Evolutionary conservation across 2,888 invertebrate genomes (phyloP), one percentile per base, ranked within the genome.

Genomic region (Cataglyphis altisquamis): DNA sequence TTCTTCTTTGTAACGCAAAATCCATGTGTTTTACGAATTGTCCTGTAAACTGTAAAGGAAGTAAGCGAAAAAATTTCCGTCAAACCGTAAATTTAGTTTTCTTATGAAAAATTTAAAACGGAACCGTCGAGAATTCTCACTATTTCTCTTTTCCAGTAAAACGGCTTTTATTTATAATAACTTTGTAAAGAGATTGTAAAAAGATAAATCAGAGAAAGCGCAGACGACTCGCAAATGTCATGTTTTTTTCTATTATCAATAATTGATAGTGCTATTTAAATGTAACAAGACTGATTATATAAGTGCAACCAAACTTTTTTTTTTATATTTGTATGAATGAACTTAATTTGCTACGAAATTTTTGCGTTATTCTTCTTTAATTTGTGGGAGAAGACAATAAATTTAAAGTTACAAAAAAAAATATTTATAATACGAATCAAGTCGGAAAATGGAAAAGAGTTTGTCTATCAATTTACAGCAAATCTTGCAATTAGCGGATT

Each of bases 401-500:
- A 29, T 73, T 41, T 62, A 73, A 73, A 36, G 64, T 8, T 63
- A 8, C 12, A n/a, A 73, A 60, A 29, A 60, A n/a, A 74, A 57
- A 57, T 9, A 36, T 6, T 36, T 41, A 74, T 64, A 48, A 45
- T 29, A 32, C 45, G 32, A 67, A 74, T 45, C 21, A 66, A 48
- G 10, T n/a, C 12, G 8, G 29, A n/a, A 25, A 3, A 32, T 4
- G 9, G 12, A 64, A 21, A n/a, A 18, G 5, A 21, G 45, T 21
- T 64, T 48, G 48, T 15, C 48, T 75, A 45, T 48, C 21, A 75
- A 48, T 66, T 75, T 75, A 32, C 68, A 4, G 68, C n/a, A 32
- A 67, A 75, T 21, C 18, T 21, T 48, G 41, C 21, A 75, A 48
- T 67, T 68, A 67, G 74, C 41, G 12, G 9, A 45, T 15, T 45